Percentiles rank a stretch among this genome's conserved stretches.
These are phyloP conservation scores for Cepaea hortensis DNA, from an alignment of 2,888 invertebrate genomes.

Conservation along the genomic window DNA sequence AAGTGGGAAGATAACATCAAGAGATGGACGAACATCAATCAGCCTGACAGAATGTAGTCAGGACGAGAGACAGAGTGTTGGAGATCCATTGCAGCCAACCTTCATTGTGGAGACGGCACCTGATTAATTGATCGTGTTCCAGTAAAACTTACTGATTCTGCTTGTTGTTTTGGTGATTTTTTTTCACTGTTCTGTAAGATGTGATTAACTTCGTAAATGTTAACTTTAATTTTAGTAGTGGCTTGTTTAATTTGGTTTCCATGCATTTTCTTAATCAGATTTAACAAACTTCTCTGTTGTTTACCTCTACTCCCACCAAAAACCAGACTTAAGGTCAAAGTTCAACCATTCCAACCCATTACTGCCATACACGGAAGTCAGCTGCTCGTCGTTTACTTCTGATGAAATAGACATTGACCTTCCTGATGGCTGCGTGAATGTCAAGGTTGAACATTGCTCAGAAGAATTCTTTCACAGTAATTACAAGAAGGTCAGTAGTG, in stretches of 20 bases:
- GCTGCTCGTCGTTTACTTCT: not conserved
- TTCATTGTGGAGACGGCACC: too few species aligned
- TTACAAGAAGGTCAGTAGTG: conserved; percentile 62
- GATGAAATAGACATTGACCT: conserved; percentile 59
- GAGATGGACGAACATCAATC: too few species aligned
- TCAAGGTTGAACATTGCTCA: conserved; percentile 62
- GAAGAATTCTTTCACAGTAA: conserved; percentile 64
- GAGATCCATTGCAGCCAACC: too few species aligned
- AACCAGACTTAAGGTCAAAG: conserved; percentile 12
- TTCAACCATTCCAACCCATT: not conserved
- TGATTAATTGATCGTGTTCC: too few species aligned
- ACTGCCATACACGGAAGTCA: not conserved
- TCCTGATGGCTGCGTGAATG: conserved; percentile 68
- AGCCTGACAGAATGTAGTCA: too few species aligned
- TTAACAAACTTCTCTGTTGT: conserved; percentile 1
- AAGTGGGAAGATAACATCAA: too few species aligned
- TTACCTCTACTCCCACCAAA: not conserved
- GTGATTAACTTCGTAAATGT: too few species aligned
- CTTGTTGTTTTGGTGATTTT: too few species aligned
- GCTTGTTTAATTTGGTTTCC: not conserved
- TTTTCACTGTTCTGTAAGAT: too few species aligned
- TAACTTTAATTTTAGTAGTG: not conserved
- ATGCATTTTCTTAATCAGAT: not conserved
- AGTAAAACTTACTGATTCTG: too few species aligned
- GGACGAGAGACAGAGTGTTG: too few species aligned